Percentiles rank a stretch among this genome's conserved stretches.
These are phyloP conservation scores for Trypoxylon attenuatum DNA, from an alignment of 2,888 invertebrate species.

Conservation along the genomic window DNA sequence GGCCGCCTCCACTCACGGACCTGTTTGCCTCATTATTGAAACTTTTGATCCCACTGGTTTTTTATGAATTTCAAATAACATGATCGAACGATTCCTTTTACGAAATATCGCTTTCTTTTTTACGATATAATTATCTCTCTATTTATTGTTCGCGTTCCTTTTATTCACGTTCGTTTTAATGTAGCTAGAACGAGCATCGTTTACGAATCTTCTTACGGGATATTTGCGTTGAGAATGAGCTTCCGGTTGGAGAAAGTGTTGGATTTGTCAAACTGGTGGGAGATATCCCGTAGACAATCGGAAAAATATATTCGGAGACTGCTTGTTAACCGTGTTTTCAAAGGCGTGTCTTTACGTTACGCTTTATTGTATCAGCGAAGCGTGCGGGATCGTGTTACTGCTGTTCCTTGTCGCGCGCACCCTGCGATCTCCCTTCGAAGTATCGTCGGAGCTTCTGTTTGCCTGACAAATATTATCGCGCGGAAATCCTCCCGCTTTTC, in stretches of 20 bases:
- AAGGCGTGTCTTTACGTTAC: not conserved
- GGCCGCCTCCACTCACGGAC: not conserved
- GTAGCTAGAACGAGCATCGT: too few species aligned
- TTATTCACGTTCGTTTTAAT: too few species aligned
- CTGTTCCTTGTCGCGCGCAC: not conserved
- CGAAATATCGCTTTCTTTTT: too few species aligned
- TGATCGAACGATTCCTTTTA: too few species aligned
- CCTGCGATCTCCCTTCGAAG: not conserved
- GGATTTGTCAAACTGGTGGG: not conserved
- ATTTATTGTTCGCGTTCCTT: too few species aligned
- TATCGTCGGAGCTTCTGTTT: not conserved
- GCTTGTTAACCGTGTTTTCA: slow-evolving; percentile 3
- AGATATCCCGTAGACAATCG: not conserved
- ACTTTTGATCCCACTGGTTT: too few species aligned
- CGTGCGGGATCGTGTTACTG: not conserved
- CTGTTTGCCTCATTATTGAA: too few species aligned
- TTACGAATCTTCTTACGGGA: too few species aligned
- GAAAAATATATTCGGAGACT: not conserved
- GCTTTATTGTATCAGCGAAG: not conserved
- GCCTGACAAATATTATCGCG: not conserved
- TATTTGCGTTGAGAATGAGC: too few species aligned
- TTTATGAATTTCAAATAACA: too few species aligned
- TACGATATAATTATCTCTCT: too few species aligned
- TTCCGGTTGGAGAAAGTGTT: not conserved
- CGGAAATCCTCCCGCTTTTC: not conserved